Base-by-base conservation (phyloP, 2,797 vertebrate species). In the Fistularia tabacaria region DNA sequence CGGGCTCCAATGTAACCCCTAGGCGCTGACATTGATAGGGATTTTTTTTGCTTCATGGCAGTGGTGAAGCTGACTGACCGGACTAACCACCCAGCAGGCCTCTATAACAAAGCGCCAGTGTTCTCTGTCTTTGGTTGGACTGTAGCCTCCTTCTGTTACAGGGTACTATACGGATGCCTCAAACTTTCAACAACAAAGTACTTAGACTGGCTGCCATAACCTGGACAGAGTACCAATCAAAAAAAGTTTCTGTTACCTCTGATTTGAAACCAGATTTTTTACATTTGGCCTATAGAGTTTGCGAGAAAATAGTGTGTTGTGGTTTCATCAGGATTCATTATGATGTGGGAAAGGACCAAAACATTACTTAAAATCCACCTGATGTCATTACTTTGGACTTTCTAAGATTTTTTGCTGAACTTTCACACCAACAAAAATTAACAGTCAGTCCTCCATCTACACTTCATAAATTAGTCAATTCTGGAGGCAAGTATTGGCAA, bases 101-200 rank as follows among this genome's bases (percentile, higher is more conserved):
- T 57, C 38, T 42, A 74, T 25, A 75, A 89, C 84, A 89, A 88
- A 88, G 83, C 64, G 47, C 57, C 71, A 81, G 64, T 88, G 86
- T 83, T 70, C 85, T 68, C 55, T 43, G 51, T 73, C 63, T 73
- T 42, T 38, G 49, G 50, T 52, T 14, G 10, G 61, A 59, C 70
- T 75, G 69, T 71, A 56, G 66, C 46, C 68, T 51, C 43, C 52
- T 66, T 52, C 51, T 53, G 63, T 74, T 76, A 53, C 70, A 59
- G 53, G 59, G 73, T 55, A 66, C 49, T 58, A 49, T 54, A 65
- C 15, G 13, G 66, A 77, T 52, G 66, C 67, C 59, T 73, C 49
- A 36, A 55, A 54, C 45, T 54, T 43, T 64, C 40, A 75, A 69
- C 58, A 57, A 25, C 77, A 70, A 59, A 64, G 57, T 77, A 72